Conservation (phyloP, 2,797 vertebrate species). For the Dryobates pubescens region DNA sequence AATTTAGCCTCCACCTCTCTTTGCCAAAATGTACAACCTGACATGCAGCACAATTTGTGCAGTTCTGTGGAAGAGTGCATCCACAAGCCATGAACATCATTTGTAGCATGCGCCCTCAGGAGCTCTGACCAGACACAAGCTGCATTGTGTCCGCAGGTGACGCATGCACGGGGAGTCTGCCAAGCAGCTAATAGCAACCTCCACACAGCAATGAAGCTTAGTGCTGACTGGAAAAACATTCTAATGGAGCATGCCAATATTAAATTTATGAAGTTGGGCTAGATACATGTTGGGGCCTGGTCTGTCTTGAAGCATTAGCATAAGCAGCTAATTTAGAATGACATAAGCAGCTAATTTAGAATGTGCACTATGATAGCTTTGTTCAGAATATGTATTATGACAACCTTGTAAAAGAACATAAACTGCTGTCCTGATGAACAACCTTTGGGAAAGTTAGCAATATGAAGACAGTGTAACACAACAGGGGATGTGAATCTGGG, state of each 20-base stretch:
- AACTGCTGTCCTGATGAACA: no score
- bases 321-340: no score
- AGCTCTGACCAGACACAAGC: accelerated
- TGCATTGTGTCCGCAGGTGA: neutral
- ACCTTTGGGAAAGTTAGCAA: no score
- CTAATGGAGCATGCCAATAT: neutral
- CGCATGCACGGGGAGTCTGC: accelerated
- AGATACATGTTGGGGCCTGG: neutral
- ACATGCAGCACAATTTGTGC: neutral
- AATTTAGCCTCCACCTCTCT: neutral
- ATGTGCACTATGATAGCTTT: no score
- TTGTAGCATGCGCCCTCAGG: accelerated
- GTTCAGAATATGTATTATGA: no score
- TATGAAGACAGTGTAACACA: no score
- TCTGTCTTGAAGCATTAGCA: no score
- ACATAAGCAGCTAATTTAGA: no score
- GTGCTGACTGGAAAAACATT: neutral
- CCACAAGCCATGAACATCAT: accelerated
- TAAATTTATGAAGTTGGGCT: neutral
- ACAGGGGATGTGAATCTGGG: no score
- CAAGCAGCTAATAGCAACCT: neutral
- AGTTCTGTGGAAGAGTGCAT: accelerated
- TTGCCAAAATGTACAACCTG: neutral
- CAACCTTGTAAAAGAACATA: no score
- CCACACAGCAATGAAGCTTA: neutral